These are phyloP conservation scores for Cottus gobio DNA, from an alignment of 2,113 vertebrate species.

Conservation along the genomic window DNA sequence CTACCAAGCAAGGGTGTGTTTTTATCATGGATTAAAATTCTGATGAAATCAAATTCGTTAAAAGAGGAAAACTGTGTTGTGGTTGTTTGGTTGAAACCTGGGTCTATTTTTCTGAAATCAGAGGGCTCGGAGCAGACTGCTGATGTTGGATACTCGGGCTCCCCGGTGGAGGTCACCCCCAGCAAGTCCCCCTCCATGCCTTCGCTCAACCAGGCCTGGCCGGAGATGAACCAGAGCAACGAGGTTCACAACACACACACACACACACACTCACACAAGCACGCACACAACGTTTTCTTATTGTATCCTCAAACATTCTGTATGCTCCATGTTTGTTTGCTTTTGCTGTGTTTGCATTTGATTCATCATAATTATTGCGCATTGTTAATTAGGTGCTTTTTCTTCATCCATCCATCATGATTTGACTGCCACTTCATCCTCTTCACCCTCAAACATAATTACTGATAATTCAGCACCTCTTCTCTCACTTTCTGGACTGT, in stretches of 20 bases:
- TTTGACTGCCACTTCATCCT: conserved; percentile 31
- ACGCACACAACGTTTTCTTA: background rate
- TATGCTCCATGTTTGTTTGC: conserved; percentile 19
- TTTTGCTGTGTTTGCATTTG: conserved; percentile 54
- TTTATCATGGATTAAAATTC: background rate
- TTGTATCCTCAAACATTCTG: background rate
- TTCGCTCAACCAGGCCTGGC: conserved; percentile 98
- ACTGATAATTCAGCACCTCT: conserved; percentile 57
- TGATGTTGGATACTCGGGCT: conserved; percentile 93
- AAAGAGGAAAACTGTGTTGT: background rate
- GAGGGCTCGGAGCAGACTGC: conserved; percentile 84
- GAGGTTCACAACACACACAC: conserved; percentile 88
- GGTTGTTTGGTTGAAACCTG: too few species aligned
- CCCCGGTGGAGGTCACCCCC: conserved; percentile 95
- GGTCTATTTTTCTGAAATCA: background rate
- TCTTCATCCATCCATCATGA: conserved; percentile 38
- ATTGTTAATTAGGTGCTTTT: conserved; percentile 14
- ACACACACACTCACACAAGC: too few species aligned
- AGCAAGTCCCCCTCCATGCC: conserved; percentile 99
- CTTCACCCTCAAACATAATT: conserved; percentile 49
- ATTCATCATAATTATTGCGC: conserved; percentile 32
- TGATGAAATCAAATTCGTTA: too few species aligned
- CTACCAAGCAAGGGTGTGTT: too few species aligned
- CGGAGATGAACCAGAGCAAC: conserved; percentile 97
- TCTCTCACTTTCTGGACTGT: conserved; percentile 34